Conservation (phyloP, 2,888 invertebrate genomes). For the Dysmachus trigonus region DNA sequence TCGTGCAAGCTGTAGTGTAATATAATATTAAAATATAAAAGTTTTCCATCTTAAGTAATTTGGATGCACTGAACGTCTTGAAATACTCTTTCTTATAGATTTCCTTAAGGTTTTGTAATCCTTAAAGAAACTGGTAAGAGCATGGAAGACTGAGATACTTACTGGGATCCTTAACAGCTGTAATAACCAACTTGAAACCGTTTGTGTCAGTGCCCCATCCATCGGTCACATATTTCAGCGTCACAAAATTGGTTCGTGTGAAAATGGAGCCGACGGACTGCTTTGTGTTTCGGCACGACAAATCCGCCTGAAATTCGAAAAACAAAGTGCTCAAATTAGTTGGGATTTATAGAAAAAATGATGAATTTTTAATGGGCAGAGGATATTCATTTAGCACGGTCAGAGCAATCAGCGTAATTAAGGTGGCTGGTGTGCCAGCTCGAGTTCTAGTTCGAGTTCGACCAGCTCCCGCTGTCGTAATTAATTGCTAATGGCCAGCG, state of each 20-base stretch:
- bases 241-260: constrained; percentile 93
- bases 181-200: constrained; percentile 92
- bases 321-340: constrained; percentile 55
- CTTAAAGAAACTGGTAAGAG: not conserved
- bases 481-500: constrained; percentile 18
- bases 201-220: constrained; percentile 91
- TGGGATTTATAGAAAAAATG: constrained; percentile 18
- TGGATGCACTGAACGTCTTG: too few relatives aligned
- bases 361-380: not conserved
- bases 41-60: not conserved
- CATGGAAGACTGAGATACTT: constrained; percentile 68
- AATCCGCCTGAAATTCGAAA: constrained; percentile 77
- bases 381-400: not conserved
- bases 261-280: constrained; percentile 88
- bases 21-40: not conserved
- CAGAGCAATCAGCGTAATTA: constrained; percentile 15
- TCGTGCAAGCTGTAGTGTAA: not conserved
- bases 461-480: not conserved
- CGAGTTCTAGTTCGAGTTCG: not conserved
- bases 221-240: constrained; percentile 92
- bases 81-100: too few relatives aligned
- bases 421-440: not conserved
- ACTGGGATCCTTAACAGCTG: constrained; percentile 94
- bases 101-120: not conserved
- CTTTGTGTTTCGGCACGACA: constrained; percentile 91